Evolutionary conservation across 2,113 vertebrate species (phyloP).

Genomic region (Camelus dromedarius): DNA sequence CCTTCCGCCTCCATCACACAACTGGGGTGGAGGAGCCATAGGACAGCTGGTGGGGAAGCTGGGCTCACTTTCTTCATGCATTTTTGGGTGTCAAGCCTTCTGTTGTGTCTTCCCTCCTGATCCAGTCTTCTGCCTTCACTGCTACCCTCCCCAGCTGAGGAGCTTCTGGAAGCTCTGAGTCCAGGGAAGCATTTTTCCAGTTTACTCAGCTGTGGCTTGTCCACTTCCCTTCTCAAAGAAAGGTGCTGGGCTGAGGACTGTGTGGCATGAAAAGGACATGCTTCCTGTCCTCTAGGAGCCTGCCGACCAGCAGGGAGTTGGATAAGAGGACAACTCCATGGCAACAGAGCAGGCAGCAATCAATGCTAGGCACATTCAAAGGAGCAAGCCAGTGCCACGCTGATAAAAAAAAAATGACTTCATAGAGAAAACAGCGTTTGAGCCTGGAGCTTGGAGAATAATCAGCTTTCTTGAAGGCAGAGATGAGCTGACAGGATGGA

Average conservation of each 20-base stretch:
- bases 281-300: slow-evolving; percentile 16
- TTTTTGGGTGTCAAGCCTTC: background rate
- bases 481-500: background rate
- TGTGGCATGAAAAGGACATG: background rate
- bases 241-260: background rate
- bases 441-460: background rate
- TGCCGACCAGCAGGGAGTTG: background rate
- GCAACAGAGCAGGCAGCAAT: background rate
- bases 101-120: background rate
- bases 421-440: background rate
- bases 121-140: background rate
- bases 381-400: background rate
- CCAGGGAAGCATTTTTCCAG: background rate
- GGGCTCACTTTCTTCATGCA: background rate
- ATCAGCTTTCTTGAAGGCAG: background rate
- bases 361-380: background rate
- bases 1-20: background rate
- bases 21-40: background rate
- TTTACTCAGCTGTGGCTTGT: background rate
- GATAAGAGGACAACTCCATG: background rate
- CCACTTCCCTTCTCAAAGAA: background rate
- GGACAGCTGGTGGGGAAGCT: background rate
- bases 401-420: background rate
- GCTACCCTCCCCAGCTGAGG: background rate
- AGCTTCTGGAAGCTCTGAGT: background rate